These are phyloP conservation scores for Lomographa bimaculata DNA, from an alignment of 2,888 invertebrate genomes.

Conservation along the genomic window DNA sequence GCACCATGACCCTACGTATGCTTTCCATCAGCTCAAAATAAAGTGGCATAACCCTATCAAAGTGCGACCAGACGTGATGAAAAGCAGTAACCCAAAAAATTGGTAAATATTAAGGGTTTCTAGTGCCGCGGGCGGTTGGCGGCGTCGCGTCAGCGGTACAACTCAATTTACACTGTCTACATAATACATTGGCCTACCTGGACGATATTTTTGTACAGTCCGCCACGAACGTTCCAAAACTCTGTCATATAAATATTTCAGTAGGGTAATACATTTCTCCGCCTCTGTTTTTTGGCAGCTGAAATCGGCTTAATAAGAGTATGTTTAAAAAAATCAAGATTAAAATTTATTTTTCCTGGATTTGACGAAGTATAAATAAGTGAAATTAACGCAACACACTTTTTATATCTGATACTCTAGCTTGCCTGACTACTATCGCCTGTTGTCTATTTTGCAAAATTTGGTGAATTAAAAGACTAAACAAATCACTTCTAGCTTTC, in stretches of 20 bases:
- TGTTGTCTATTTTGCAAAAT: no score
- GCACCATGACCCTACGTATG: no score
- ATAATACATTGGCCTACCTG: conserved; percentile 15
- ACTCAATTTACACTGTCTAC: conserved; percentile 40
- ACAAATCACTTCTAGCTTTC: no score
- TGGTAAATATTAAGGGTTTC: conserved; percentile 35
- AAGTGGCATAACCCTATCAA: conserved; percentile 9
- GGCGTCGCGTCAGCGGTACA: conserved; percentile 23
- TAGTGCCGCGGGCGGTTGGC: conserved; percentile 6
- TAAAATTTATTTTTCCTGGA: no score
- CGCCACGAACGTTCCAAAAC: conserved; percentile 1
- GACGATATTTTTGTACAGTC: conserved; percentile 15
- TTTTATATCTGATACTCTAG: no score
- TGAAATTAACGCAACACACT: no score
- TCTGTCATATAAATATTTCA: conserved; percentile 1
- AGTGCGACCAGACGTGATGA: conserved; percentile 24
- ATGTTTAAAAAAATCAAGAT: no score
- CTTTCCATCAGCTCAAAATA: conserved; percentile 4
- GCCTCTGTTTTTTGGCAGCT: background rate
- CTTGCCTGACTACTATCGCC: no score
- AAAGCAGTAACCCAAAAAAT: conserved; percentile 39
- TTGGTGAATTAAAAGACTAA: no score
- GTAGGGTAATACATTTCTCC: background rate
- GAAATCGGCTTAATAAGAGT: no score
- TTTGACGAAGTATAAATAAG: no score